Evolutionary conservation across 2,888 invertebrate genomes (phyloP), one percentile per base, ranked within the genome.

Genomic region (Melieria picta): DNA sequence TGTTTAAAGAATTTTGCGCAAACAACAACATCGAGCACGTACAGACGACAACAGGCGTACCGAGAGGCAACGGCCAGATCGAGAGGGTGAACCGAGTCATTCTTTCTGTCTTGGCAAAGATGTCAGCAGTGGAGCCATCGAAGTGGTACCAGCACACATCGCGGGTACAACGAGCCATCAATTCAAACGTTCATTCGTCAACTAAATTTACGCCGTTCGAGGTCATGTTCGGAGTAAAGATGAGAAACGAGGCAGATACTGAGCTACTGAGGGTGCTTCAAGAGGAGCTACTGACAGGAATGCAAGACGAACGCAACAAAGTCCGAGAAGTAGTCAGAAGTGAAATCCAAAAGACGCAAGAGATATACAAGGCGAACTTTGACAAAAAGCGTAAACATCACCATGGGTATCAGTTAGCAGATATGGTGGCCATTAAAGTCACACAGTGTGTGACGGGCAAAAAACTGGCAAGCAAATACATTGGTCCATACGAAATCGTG

Each of bases 141-240:
- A 65, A 65, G 43, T 72, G 67, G 70, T 74, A 58, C 46, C 56
- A 62, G 50, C 83, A 64, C 62, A 80, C 30, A 48, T 55, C 48
- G 5, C 47, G 66, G n/a, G 72, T 84, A 81, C 69, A 69, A 42
- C 50, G 57, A 9, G 43, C 60, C 9, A 68, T 72, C 16, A 69
- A 63, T 16, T 45, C 56, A 5, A 13, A 16, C 55, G 56, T 65
- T 46, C 74, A 72, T 10, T 45, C 45, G 9, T 65, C 71, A 9
- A 74, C 65, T 45, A 69, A 69, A 45, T 47, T 43, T 45, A 67
- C 74, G 43, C 71, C 71, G 16, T 69, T 71, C 9, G 69, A 71
- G 69, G 10, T 74, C 10, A 69, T 74, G 62, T 71, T 74, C 52
- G 71, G 69, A 5, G 68, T 61, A 16, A 75, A 69, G 45, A 60